Base-by-base conservation (phyloP, 2,797 vertebrate species). In the Chaunax sp. region DNA sequence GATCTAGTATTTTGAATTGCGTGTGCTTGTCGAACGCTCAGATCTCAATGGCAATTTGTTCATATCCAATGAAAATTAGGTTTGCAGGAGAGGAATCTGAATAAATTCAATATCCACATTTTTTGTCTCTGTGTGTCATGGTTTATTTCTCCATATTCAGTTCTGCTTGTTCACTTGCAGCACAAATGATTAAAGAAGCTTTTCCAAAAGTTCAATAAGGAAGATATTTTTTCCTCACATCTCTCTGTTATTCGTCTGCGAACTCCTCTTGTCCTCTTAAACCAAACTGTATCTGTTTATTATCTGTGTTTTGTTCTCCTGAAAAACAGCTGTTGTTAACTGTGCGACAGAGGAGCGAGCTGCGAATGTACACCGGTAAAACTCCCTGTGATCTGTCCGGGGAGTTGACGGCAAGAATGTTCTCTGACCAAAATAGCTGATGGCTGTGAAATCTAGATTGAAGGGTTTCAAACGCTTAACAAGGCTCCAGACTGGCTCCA, bases 131-230 rank as follows among this genome's bases (percentile, higher is more conserved):
- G 7, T 49, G 22, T 9, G 12, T 37, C 53, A 67, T 67, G 68
- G 63, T 70, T 77, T 67, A 16, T 22, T 25, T 41, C 56, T 37
- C 54, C 30, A 60, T 38, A 49, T 71, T 70, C 62, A 38, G 53
- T 57, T 22, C 20, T 26, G 26, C 65, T 46, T 6, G 19, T 7
- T 45, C 8, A 51, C 13, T 11, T 61, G 9, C 16, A 20, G 67
- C 41, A 38, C 20, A 65, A 54, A 51, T 14, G 13, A 23, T 41
- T 33, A 13, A 33, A 30, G 60, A 33, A 45, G 20, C 20, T n/a
- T 62, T 46, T 66, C 22, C 35, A 57, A 64, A 60, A 57, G 41
- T 54, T 47, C 11, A 50, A 14, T 18, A 45, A 45, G 30, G 13
- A 52, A 44, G 33, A 63, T 30, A 0, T 1, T 2, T 33, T 41